Conservation (phyloP, 2,888 invertebrate species). For the Polydrusus tereticollis region DNA sequence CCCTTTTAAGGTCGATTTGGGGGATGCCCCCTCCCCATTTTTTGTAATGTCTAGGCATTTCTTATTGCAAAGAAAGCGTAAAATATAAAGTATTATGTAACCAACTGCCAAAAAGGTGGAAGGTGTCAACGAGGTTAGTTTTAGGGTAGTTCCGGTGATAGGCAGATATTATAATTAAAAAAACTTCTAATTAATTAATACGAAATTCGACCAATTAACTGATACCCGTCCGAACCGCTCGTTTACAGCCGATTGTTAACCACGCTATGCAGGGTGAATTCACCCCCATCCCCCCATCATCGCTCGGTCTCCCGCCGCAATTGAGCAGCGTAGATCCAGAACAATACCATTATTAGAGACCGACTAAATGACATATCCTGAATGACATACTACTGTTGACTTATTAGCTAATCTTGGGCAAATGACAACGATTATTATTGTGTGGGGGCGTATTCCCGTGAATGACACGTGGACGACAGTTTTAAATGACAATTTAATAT, state of each 20-base stretch:
- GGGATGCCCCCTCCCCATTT: too few relatives aligned
- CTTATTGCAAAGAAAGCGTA: too few relatives aligned
- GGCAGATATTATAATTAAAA: background rate
- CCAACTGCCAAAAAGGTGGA: too few relatives aligned
- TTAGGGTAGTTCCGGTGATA: too few relatives aligned
- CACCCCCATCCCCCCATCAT: background rate
- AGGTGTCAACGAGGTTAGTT: too few relatives aligned
- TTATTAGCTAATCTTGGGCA: constrained; percentile 65
- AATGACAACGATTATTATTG: constrained; percentile 66
- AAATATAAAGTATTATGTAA: too few relatives aligned
- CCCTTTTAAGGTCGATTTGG: too few relatives aligned
- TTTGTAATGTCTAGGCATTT: too few relatives aligned
- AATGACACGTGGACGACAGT: constrained; percentile 40
- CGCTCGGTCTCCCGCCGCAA: constrained; percentile 16
- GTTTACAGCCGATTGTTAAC: constrained; percentile 49
- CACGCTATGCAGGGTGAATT: background rate
- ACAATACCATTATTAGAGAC: constrained; percentile 60
- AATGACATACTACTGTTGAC: constrained; percentile 61
- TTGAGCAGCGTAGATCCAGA: constrained; percentile 46
- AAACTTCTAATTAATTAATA: constrained; percentile 10
- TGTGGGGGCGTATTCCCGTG: constrained; percentile 53
- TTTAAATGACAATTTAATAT: constrained; percentile 36
- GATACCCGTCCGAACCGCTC: constrained; percentile 42
- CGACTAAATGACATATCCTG: constrained; percentile 61
- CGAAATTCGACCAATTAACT: constrained; percentile 42